A percentile compares a stretch with the other conserved stretches of the same genome.
phyloP scores from a whole-genome alignment of 2,888 invertebrate species.

The Lasiommata megera region DNA sequence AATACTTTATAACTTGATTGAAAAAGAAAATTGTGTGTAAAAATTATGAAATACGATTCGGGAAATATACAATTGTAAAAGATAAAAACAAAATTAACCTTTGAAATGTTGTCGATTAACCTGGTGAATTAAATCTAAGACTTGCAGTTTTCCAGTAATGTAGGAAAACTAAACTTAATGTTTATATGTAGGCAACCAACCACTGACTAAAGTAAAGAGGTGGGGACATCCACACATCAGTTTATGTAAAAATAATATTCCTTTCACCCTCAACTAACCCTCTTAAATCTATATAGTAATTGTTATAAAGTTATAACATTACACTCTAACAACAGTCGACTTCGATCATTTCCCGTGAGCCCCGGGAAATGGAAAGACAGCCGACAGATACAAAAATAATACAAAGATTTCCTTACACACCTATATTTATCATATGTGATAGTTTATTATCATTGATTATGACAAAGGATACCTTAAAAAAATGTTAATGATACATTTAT shows the following conservation, averaged over 20 bases:
- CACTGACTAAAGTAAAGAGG: constrained; percentile 34
- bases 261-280: constrained; percentile 39
- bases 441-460: constrained; percentile 19
- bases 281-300: constrained; percentile 28
- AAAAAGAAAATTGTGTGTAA: too few relatives aligned
- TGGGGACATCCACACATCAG: constrained; percentile 32
- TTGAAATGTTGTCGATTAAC: constrained; percentile 33
- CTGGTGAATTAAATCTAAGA: constrained; percentile 62
- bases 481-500: background rate
- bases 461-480: constrained; percentile 10
- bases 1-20: too few relatives aligned
- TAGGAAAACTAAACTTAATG: constrained; percentile 15
- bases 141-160: background rate
- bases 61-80: too few relatives aligned
- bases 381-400: constrained; percentile 56
- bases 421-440: constrained; percentile 18
- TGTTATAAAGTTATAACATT: constrained; percentile 34
- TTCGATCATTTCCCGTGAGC: constrained; percentile 53
- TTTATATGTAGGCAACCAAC: constrained; percentile 27
- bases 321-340: constrained; percentile 43
- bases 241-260: constrained; percentile 34
- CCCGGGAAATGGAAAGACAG: constrained; percentile 44
- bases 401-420: constrained; percentile 35
- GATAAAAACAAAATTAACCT: background rate
- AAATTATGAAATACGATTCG: too few relatives aligned